These are phyloP conservation scores for Virgularia gustaviana DNA, from an alignment of 92 coral and sea anemone genomes.

Conservation along the genomic window DNA sequence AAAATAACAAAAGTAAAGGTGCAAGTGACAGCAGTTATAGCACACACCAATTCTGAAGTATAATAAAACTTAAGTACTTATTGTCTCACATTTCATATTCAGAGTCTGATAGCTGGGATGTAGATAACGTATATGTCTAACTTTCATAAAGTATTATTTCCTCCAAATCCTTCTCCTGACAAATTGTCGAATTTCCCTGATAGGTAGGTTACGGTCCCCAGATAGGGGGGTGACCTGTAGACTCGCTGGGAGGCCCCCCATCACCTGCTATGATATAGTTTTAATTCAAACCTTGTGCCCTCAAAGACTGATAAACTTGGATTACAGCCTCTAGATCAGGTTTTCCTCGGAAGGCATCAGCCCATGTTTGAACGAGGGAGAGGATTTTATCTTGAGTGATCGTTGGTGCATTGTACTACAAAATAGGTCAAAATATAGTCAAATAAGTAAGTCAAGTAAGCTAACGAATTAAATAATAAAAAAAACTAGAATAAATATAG, in stretches of 20 bases:
- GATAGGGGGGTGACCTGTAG: too few relatives aligned
- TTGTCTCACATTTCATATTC: too few relatives aligned
- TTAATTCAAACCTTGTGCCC: conserved; percentile 76
- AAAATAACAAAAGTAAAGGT: too few relatives aligned
- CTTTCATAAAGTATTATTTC: too few relatives aligned
- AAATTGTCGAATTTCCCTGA: too few relatives aligned
- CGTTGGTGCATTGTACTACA: conserved; percentile 80
- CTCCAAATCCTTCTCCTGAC: too few relatives aligned
- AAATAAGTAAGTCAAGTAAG: neutral
- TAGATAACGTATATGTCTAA: too few relatives aligned
- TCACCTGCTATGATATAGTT: neutral
- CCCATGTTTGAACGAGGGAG: conserved; percentile 86
- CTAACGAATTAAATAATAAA: neutral
- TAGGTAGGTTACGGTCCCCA: too few relatives aligned
- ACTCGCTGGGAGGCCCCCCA: neutral
- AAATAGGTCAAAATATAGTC: neutral
- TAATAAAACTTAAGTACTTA: too few relatives aligned
- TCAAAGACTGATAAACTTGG: conserved; percentile 71
- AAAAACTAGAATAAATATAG: neutral
- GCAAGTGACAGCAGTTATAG: too few relatives aligned
- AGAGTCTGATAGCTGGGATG: too few relatives aligned
- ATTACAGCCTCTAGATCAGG: conserved; percentile 65
- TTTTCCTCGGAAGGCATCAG: conserved; percentile 84
- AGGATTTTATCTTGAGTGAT: conserved; percentile 89
- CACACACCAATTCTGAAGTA: too few relatives aligned